These are phyloP conservation scores for Phalloptychus januarius DNA, from an alignment of 2,797 vertebrate genomes.

Conservation along the genomic window DNA sequence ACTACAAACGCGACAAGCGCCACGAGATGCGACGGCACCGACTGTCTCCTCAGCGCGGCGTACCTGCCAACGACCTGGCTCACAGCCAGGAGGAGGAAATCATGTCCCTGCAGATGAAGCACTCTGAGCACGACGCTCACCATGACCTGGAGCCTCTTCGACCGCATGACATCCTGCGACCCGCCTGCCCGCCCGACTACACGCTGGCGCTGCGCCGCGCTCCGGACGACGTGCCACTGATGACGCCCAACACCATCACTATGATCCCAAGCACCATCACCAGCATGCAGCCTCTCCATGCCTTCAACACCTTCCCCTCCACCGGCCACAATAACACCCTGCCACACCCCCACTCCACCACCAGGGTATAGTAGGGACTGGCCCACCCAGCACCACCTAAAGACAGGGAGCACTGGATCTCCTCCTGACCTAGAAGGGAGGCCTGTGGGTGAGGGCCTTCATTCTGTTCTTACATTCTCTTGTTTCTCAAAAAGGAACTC, in stretches of 20 bases:
- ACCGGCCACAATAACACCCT: conserved; percentile 93
- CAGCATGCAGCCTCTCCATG: conserved; percentile 90
- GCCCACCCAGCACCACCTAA: conserved; percentile 53
- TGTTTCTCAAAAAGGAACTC: conserved; percentile 61
- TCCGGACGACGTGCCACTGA: conserved; percentile 90
- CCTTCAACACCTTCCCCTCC: conserved; percentile 89
- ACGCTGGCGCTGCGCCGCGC: conserved; percentile 90
- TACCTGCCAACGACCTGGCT: conserved; percentile 87
- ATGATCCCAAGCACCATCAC: conserved; percentile 91
- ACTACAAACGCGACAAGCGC: conserved; percentile 92
- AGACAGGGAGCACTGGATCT: conserved; percentile 58
- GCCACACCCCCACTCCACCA: conserved; percentile 94
- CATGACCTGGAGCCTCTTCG: conserved; percentile 88
- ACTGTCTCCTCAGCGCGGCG: conserved; percentile 83
- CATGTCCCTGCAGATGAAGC: conserved; percentile 93
- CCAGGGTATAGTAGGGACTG: conserved; percentile 89
- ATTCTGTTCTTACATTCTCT: conserved; percentile 54
- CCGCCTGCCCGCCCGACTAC: conserved; percentile 92
- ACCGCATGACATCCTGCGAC: conserved; percentile 87
- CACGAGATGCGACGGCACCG: conserved; percentile 89
- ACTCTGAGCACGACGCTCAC: conserved; percentile 86
- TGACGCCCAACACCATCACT: conserved; percentile 92
- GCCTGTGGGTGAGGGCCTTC: conserved; percentile 54
- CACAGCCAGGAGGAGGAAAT: conserved; percentile 92
- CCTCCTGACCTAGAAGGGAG: conserved; percentile 37